Evolutionary conservation across 2,888 invertebrate species (phyloP), one percentile per base, ranked within the genome.

Genomic region (Carcina quercana): DNA sequence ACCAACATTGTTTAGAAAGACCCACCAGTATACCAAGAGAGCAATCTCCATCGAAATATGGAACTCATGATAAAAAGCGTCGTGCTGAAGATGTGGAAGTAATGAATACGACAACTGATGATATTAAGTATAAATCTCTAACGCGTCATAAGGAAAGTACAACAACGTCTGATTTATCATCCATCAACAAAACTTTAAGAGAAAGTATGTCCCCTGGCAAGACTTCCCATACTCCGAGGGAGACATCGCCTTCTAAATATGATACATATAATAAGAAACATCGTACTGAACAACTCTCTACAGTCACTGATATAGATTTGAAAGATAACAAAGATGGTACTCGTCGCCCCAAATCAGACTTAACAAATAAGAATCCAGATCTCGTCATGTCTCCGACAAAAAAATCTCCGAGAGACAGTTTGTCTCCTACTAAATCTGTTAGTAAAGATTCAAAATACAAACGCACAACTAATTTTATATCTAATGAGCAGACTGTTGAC

Each of bases 381-480:
- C 10, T 53, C 17, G 46, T 55, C 8, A 30, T 34, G 6, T 54
- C 55, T n/a, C 56, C 63, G 10, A 44, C 30, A 1, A 66, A 56
- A 28, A 62, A 53, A 19, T 40, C 43, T 21, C 53, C 60, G 8
- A 56, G 66, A 36, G 50, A 53, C 5, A 66, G 54, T 21, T 34
- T 39, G 28, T 72, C 74, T 5, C 72, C 74, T 3, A 25, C 30
- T 0, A 73, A 70, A 50, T 53, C 59, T 21, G 45, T 53, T 7
- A 40, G 37, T 30, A 69, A 55, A 44, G 64, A 68, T 24, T 49
- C 38, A 2, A 70, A 68, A 45, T 54, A 59, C 29, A 66, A 60
- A 35, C 39, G 61, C 11, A 68, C 66, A 1, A 54, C 57, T 11
- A 67, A 80, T 13, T 79, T 80, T 37, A 66, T 82, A 15, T 32